Evolutionary conservation across 2,888 invertebrate genomes (phyloP).

Genomic region (Dioctria linearis): DNA sequence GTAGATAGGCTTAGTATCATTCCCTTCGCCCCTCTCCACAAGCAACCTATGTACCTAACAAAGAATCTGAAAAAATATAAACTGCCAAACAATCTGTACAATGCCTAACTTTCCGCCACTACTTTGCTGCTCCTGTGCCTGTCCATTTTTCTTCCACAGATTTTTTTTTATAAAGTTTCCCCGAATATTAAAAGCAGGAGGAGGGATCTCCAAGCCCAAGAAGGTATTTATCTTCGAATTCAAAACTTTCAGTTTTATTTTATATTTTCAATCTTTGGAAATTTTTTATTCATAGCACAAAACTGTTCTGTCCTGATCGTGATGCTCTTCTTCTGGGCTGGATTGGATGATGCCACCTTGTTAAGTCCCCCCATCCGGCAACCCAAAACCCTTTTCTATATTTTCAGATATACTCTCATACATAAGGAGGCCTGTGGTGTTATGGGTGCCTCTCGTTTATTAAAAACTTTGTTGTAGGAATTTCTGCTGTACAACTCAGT

Average conservation of each 20-base stretch:
- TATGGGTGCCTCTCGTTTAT: conserved; percentile 16
- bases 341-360: conserved; percentile 2
- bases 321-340: neutral
- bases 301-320: neutral
- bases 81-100: conserved; percentile 11
- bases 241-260: conserved; percentile 46
- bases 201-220: neutral
- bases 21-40: no score
- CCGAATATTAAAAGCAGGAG: conserved; percentile 36
- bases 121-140: neutral
- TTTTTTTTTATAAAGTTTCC: conserved; percentile 18
- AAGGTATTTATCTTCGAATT: conserved; percentile 42
- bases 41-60: neutral
- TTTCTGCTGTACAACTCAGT: neutral
- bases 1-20: no score
- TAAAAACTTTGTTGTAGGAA: conserved; percentile 40
- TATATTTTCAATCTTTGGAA: conserved; percentile 39
- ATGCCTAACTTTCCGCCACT: no score
- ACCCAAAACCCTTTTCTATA: conserved; percentile 20
- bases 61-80: conserved; percentile 34
- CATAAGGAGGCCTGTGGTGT: neutral
- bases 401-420: neutral
- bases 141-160: conserved; percentile 4
- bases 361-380: neutral
- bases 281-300: conserved; percentile 38